Evolutionary conservation across 2,113 vertebrate genomes (phyloP).

Genomic region (Syrmaticus mikado): DNA sequence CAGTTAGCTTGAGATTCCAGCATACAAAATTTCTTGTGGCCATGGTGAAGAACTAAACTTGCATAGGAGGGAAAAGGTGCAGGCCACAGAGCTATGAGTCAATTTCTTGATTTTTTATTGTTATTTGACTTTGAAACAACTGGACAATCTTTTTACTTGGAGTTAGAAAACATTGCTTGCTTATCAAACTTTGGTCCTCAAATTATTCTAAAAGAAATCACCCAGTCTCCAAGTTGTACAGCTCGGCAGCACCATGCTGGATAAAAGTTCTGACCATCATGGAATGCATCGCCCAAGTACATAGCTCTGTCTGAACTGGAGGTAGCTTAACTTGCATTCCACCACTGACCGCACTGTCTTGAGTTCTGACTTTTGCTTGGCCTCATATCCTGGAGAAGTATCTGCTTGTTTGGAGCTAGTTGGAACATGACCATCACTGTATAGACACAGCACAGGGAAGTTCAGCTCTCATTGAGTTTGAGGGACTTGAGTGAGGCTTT

Average conservation of each 20-base stretch:
- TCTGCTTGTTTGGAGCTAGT: neutral
- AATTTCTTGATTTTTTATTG: neutral
- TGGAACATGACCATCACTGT: neutral
- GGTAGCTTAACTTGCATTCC: neutral
- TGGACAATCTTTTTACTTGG: neutral
- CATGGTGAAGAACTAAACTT: neutral
- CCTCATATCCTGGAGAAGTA: neutral
- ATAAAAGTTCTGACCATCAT: neutral
- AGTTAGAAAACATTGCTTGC: neutral
- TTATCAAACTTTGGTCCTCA: neutral
- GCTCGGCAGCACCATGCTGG: neutral
- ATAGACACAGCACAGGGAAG: fast-evolving
- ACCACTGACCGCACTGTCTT: neutral
- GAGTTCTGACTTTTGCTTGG: neutral
- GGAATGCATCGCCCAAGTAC: neutral
- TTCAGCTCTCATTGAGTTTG: neutral
- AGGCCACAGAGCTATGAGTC: neutral
- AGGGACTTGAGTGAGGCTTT: neutral
- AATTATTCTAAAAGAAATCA: neutral
- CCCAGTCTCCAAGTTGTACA: neutral
- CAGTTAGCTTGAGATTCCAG: neutral
- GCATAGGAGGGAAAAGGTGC: neutral
- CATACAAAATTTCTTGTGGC: neutral
- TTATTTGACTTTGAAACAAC: neutral
- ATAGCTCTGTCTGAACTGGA: neutral